phyloP scores from a whole-genome alignment of 2,113 vertebrate species.

The Clarias gariepinus region DNA sequence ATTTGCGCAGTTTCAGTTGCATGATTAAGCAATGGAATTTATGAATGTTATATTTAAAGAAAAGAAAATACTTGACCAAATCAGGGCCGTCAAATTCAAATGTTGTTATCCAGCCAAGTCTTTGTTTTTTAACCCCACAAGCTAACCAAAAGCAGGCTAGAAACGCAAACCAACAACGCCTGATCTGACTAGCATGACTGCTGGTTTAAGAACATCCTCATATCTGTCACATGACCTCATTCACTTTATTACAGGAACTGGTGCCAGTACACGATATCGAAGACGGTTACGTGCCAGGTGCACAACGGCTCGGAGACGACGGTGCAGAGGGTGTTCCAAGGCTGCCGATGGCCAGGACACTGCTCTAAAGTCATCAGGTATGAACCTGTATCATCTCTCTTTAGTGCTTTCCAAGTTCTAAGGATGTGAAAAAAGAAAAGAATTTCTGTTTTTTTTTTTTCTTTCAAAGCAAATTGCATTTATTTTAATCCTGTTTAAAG shows the following conservation, averaged over 20 bases:
- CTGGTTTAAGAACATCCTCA: not conserved
- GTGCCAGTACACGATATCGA: slow-evolving; percentile 89
- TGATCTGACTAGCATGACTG: not conserved
- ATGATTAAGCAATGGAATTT: slow-evolving; percentile 10
- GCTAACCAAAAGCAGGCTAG: not conserved
- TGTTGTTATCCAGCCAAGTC: not conserved
- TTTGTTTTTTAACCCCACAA: not conserved
- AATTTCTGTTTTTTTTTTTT: not conserved
- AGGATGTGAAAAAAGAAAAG: not conserved
- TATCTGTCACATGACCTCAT: not conserved
- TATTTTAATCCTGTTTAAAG: not conserved
- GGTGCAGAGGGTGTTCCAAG: slow-evolving; percentile 91
- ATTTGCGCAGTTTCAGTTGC: not conserved
- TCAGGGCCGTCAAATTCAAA: not conserved
- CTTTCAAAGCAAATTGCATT: not conserved
- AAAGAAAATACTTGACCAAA: not conserved
- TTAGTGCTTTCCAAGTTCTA: not conserved
- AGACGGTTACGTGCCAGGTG: slow-evolving; percentile 90
- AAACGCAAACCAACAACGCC: not conserved
- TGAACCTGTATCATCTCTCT: not conserved
- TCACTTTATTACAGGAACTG: slow-evolving; percentile 80
- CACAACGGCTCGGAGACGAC: slow-evolving; percentile 91
- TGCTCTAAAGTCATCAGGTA: slow-evolving; percentile 94
- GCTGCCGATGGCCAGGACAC: slow-evolving; percentile 93
- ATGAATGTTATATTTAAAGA: not conserved